A percentile compares a stretch with the other conserved stretches of the same genome.
Evolutionary conservation across 2,888 invertebrate species (phyloP).

Genomic region (Mythimna pallens): DNA sequence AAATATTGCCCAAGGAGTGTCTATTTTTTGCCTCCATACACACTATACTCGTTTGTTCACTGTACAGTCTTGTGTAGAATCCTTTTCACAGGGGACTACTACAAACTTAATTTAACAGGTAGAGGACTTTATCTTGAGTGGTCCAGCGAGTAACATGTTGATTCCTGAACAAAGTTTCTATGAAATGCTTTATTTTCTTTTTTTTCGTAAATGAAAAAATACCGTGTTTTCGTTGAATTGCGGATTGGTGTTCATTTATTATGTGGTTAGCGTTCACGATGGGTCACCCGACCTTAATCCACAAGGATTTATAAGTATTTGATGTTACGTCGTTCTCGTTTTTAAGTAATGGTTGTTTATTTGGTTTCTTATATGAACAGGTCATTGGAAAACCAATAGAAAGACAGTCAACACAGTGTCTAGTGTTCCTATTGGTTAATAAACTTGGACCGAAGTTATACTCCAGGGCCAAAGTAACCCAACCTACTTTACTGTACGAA

Average conservation of each 20-base stretch:
- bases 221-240: neutral
- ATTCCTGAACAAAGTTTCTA: neutral
- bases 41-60: neutral
- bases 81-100: slow-evolving; percentile 14
- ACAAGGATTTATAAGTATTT: neutral
- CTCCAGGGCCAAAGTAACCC: too few relatives aligned
- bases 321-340: neutral
- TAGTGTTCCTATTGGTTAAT: too few relatives aligned
- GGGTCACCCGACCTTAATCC: neutral
- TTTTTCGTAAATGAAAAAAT: neutral
- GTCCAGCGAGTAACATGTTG: neutral
- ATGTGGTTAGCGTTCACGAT: neutral
- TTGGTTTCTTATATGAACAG: neutral
- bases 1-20: neutral
- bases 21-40: neutral
- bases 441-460: too few relatives aligned
- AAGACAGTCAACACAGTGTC: too few relatives aligned
- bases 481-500: too few relatives aligned
- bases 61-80: neutral
- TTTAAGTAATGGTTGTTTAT: neutral
- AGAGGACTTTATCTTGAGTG: slow-evolving; percentile 18
- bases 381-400: too few relatives aligned
- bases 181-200: neutral
- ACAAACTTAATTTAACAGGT: slow-evolving; percentile 13
- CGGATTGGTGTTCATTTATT: neutral